Percentiles rank a stretch among this genome's conserved stretches.
Evolutionary conservation across 37 sponge, comb jelly and placozoan genomes (phyloP).

Genomic region (Spongilla lacustris): DNA sequence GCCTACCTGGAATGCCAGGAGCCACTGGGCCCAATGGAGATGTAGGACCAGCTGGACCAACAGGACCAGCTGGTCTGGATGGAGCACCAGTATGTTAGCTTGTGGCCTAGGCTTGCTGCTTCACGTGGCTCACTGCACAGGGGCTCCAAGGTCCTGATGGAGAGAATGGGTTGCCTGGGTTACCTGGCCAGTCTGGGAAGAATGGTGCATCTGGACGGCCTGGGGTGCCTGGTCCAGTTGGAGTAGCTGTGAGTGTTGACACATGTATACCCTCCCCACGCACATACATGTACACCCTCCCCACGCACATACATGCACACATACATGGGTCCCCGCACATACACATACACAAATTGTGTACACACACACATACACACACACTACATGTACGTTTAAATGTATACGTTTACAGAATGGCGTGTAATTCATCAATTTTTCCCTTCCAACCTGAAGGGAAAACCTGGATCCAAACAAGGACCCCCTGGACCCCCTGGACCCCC

Average conservation of each 20-base stretch:
- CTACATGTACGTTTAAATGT: too few relatives aligned
- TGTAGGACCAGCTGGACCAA: conserved; percentile 60
- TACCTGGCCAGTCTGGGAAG: conserved; percentile 58
- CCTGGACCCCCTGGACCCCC: conserved; percentile 44
- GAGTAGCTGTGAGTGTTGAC: conserved; percentile 47
- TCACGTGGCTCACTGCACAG: too few relatives aligned
- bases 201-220: conserved; percentile 49
- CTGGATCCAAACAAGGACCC: conserved; percentile 30
- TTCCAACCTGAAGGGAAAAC: conserved; percentile 14
- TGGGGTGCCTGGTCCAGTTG: conserved; percentile 60
- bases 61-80: conserved; percentile 59
- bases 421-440: too few relatives aligned
- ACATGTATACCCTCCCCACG: neutral
- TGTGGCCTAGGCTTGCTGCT: too few relatives aligned
- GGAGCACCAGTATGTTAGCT: conserved; percentile 29
- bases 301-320: too few relatives aligned
- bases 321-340: too few relatives aligned
- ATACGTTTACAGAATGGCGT: too few relatives aligned
- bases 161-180: conserved; percentile 46
- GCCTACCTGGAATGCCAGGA: conserved; percentile 54
- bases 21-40: conserved; percentile 43
- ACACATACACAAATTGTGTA: too few relatives aligned
- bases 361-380: too few relatives aligned
- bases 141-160: conserved; percentile 48
- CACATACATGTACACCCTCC: neutral